phyloP scores from a whole-genome alignment of 1,140 invertebrate species.

The Orchestia grillus region DNA sequence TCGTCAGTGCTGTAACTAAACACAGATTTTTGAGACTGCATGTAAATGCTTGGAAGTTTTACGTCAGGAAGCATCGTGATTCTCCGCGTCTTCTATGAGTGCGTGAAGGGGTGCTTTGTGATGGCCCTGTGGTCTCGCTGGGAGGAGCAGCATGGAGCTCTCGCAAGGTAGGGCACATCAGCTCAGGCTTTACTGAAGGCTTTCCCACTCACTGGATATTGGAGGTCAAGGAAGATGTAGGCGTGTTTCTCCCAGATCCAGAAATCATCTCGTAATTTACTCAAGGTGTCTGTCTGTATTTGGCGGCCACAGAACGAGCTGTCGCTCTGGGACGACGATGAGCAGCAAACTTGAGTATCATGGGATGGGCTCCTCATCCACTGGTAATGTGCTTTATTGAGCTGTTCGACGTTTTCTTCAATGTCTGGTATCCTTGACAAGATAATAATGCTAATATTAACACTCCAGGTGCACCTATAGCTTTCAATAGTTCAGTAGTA shows the following conservation, averaged over 20 bases:
- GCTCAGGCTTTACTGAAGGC: too few relatives aligned
- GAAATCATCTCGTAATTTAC: background rate
- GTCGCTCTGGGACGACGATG: background rate
- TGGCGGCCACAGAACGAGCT: background rate
- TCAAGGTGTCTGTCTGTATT: background rate
- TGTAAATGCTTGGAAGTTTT: too few relatives aligned
- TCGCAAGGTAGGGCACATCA: too few relatives aligned
- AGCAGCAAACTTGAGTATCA: too few relatives aligned
- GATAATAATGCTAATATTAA: too few relatives aligned
- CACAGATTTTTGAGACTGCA: background rate
- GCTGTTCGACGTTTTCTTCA: too few relatives aligned
- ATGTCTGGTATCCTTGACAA: too few relatives aligned
- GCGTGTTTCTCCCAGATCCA: background rate
- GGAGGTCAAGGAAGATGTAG: background rate
- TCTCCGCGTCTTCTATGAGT: background rate
- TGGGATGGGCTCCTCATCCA: too few relatives aligned
- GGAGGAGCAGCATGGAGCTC: background rate
- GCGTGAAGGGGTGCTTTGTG: background rate
- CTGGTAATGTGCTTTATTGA: too few relatives aligned
- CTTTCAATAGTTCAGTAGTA: too few relatives aligned
- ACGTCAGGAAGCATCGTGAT: background rate
- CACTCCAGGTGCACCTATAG: too few relatives aligned
- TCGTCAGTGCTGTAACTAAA: background rate
- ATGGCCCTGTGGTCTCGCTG: background rate
- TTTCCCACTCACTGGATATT: too few relatives aligned